Conservation (phyloP, 1,140 invertebrate genomes). For the Drosophila kanapiae region DNA sequence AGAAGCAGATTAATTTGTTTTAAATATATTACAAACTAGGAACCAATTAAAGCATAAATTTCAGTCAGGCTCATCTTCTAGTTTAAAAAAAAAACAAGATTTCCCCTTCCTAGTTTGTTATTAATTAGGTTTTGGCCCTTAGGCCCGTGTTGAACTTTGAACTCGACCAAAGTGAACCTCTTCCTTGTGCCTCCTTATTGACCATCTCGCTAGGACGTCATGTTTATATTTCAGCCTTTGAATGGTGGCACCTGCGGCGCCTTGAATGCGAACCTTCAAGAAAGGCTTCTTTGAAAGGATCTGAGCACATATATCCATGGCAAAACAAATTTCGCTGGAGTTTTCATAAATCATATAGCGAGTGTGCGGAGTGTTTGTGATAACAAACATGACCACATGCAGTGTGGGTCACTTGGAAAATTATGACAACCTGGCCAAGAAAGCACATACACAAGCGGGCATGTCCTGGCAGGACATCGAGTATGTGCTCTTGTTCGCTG, state of each 20-base stretch:
- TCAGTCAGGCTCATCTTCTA: background rate
- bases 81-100: too few species aligned
- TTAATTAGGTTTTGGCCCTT: conserved; percentile 6
- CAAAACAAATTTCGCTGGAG: conserved; percentile 59
- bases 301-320: conserved; percentile 2
- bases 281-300: conserved; percentile 18
- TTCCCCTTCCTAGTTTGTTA: background rate
- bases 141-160: conserved; percentile 26
- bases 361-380: conserved; percentile 27
- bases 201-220: too few species aligned
- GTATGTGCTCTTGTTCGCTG: conserved; percentile 19
- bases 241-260: conserved; percentile 40
- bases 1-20: too few species aligned
- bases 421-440: conserved; percentile 72
- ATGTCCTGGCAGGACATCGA: conserved; percentile 14
- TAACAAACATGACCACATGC: conserved; percentile 64
- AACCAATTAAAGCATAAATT: background rate
- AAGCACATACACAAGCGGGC: conserved; percentile 18
- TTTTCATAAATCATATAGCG: conserved; percentile 64
- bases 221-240: conserved; percentile 4
- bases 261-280: conserved; percentile 17
- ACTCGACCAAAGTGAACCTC: conserved; percentile 4
- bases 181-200: background rate
- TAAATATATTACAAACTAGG: too few species aligned
- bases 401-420: conserved; percentile 74